Conservation (phyloP, 2,797 vertebrate species). For the Hoplostethus mediterraneus region DNA sequence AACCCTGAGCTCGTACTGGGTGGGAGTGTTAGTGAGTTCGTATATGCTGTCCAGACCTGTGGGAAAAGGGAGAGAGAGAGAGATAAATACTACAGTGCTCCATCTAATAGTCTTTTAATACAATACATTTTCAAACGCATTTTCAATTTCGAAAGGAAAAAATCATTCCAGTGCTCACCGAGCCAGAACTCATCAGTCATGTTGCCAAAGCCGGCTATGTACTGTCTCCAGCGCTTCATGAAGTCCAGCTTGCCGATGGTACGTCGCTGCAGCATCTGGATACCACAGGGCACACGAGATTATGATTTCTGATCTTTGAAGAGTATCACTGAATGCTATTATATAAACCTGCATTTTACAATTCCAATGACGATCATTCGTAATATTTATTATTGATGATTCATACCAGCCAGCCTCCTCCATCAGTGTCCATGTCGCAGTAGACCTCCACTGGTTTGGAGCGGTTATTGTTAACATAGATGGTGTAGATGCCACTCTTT, state of each 20-base stretch:
- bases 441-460: conserved; percentile 84
- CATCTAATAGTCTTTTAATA: not conserved
- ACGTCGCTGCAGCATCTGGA: conserved; percentile 90
- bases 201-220: conserved; percentile 91
- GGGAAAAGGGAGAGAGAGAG: conserved; percentile 16
- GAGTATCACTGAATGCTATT: conserved; percentile 27
- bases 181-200: conserved; percentile 92
- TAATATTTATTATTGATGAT: not conserved
- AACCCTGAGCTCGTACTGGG: conserved; percentile 85
- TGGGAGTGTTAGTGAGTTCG: conserved; percentile 86
- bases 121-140: conserved; percentile 7
- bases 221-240: conserved; percentile 91
- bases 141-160: conserved; percentile 14
- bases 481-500: conserved; percentile 83
- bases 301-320: not conserved
- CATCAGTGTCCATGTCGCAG: conserved; percentile 92
- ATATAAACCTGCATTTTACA: conserved; percentile 6
- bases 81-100: not conserved
- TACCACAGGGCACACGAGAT: conserved; percentile 8
- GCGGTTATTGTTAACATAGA: conserved; percentile 83
- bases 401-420: conserved; percentile 89
- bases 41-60: conserved; percentile 92
- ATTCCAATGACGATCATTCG: not conserved
- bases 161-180: conserved; percentile 75
- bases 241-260: conserved; percentile 90